phyloP scores from a whole-genome alignment of 2,888 invertebrate genomes.

The Orthosia gothica region DNA sequence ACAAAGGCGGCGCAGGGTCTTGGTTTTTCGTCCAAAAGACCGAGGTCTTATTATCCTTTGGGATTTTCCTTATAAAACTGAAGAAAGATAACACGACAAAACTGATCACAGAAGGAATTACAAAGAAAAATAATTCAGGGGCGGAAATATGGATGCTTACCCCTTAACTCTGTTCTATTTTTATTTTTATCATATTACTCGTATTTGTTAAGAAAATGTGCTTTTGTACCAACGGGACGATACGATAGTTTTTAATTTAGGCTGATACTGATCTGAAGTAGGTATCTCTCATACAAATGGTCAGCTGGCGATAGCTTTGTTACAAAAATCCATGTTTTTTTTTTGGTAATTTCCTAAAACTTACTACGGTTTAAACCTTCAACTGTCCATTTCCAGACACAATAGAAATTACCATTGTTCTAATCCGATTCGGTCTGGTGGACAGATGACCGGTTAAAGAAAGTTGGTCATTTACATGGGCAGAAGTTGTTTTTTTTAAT shows the following conservation, averaged over 20 bases:
- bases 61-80: constrained; percentile 55
- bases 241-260: not conserved
- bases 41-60: constrained; percentile 21
- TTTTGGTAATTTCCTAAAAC: no score
- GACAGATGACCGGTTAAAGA: no score
- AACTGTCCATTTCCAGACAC: no score
- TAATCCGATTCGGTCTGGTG: no score
- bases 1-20: constrained; percentile 44
- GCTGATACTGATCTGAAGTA: no score
- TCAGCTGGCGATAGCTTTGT: no score
- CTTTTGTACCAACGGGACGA: constrained; percentile 1
- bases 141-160: constrained; percentile 51
- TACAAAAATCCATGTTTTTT: no score
- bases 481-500: no score
- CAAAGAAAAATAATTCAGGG: constrained; percentile 65
- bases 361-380: no score
- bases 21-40: constrained; percentile 40
- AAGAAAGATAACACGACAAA: constrained; percentile 54
- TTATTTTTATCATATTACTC: constrained; percentile 51
- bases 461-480: no score
- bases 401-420: no score
- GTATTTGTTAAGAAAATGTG: constrained; percentile 28
- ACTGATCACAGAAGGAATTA: constrained; percentile 66
- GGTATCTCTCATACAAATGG: no score
- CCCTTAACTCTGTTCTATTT: constrained; percentile 42